Percentiles rank a stretch among this genome's conserved stretches.
phyloP scores from a whole-genome alignment of 2,888 invertebrate genomes.

The Camptogramma bilineatum region DNA sequence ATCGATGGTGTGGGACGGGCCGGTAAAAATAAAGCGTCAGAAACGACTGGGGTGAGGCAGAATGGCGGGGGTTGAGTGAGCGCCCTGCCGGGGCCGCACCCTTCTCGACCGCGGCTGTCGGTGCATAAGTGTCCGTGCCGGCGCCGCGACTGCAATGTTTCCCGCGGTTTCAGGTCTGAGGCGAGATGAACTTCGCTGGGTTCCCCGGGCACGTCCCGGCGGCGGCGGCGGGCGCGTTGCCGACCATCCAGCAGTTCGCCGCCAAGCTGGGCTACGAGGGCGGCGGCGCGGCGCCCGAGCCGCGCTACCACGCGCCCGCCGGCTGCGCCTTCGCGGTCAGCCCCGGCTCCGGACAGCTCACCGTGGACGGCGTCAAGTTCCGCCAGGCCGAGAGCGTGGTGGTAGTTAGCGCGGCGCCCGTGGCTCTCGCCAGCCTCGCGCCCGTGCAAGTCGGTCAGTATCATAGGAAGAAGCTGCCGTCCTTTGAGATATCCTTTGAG shows the following conservation, averaged over 20 bases:
- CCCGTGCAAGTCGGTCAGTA: conserved; percentile 74
- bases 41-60: conserved; percentile 82
- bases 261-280: conserved; percentile 87
- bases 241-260: conserved; percentile 93
- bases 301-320: conserved; percentile 67
- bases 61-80: conserved; percentile 82
- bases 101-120: conserved; percentile 57
- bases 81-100: conserved; percentile 76
- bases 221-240: conserved; percentile 89
- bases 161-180: conserved; percentile 57
- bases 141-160: conserved; percentile 52
- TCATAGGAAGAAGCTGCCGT: conserved; percentile 28
- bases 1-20: conserved; percentile 80
- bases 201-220: conserved; percentile 93
- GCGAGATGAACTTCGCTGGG: conserved; percentile 93
- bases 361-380: conserved; percentile 86
- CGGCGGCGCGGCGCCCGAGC: conserved; percentile 71
- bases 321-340: conserved; percentile 68
- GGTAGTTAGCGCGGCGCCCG: conserved; percentile 78
- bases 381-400: conserved; percentile 83
- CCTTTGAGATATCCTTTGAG: conserved; percentile 31
- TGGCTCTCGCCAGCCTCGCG: conserved; percentile 70
- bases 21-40: conserved; percentile 83
- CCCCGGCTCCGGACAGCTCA: conserved; percentile 56
- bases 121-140: conserved; percentile 48